Evolutionary conservation across 2,797 vertebrate genomes (phyloP), one percentile per base, ranked within the genome.

Genomic region (Hemitrygon akajei): DNA sequence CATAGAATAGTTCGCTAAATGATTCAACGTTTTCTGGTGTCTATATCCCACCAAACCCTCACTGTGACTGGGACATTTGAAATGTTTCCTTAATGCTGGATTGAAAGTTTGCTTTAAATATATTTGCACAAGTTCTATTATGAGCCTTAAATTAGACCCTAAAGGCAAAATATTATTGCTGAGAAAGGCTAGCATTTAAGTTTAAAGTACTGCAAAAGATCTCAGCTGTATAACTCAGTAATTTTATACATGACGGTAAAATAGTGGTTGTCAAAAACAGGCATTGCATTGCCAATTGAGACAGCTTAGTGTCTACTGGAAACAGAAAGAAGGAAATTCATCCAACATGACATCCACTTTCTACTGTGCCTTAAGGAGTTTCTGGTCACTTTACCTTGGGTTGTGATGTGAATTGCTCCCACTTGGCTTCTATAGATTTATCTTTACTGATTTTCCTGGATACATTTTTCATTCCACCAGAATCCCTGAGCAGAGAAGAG

Each of bases 341-440:
- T 37, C 30, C 16, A 66, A 1, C 16, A 66, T 63, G 34, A 34
- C 20, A 60, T 30, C 18, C 18, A 69, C 16, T 66, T 69, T 89
- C 60, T 63, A 20, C 82, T 20, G 60, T 37, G n/a, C n/a, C 37
- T 37, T 37, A 7, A 63, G 18, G n/a, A 22, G 37, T 34, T 2
- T 14, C 60, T 89, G 40, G 82, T 56, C 75, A 84, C 30, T 82
- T 93, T 94, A 96, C 95, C 94, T 95, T 96, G 25, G 94, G 0
- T 89, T 92, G 84, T n/a, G 94, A 95, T 94, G 97, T 11, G 94
- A 97, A 96, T 93, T 95, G 96, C 69, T 97, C 96, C 97, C 97
- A 97, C 95, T 95, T 96, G 94, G 94, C 95, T 91, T 95, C 94
- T 86, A 95, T 94, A 69, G 95, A 95, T 94, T 96, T 97, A 80